Base-by-base conservation (phyloP, 2,797 vertebrate genomes). In the Aselliscus stoliczkanus region DNA sequence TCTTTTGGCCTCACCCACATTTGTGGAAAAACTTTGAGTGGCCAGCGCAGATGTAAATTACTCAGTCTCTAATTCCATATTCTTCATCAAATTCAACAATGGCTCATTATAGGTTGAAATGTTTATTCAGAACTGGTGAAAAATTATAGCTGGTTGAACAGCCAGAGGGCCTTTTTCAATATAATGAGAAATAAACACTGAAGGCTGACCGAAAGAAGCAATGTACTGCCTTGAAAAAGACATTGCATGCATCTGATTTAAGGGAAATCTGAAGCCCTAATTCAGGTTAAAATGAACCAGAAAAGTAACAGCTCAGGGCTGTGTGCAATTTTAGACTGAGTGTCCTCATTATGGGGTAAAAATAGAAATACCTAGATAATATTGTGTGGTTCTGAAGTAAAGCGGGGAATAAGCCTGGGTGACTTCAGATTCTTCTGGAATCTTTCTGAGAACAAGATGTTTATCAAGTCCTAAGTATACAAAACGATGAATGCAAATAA, bases 321-420 rank as follows among this genome's bases (percentile, higher is more conserved):
- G 73, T 92, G 92, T 94, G 56, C 88, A 95, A 91, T 97, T 98
- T 98, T 96, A 98, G 96, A 95, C 50, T 60, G 83, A 89, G 65
- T 96, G 97, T 95, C 93, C 97, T 98, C 96, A 96, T 97, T 97
- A 97, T 18, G 70, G 67, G 60, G 62, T 96, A 97, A 97, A 97
- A 98, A 97, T 97, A 97, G 97, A 95, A 95, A 93, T 94, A 97
- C 91, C 83, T 96, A 95, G 94, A 81, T 95, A 96, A 95, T 65
- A 84, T 67, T 89, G 65, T 94, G 75, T 87, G 88, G 11, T 80
- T 95, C 90, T 39, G 70, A 94, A 52, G 21, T 72, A 47, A 86
- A 85, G n/a, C 52, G 17, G 10, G 52, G 60, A 92, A 73, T 79
- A 72, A 93, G 60, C 11, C 65, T 84, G 20, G 37, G 34, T 87